These are phyloP conservation scores for Oceanites oceanicus DNA, from an alignment of 2,113 vertebrate species.

Conservation along the genomic window DNA sequence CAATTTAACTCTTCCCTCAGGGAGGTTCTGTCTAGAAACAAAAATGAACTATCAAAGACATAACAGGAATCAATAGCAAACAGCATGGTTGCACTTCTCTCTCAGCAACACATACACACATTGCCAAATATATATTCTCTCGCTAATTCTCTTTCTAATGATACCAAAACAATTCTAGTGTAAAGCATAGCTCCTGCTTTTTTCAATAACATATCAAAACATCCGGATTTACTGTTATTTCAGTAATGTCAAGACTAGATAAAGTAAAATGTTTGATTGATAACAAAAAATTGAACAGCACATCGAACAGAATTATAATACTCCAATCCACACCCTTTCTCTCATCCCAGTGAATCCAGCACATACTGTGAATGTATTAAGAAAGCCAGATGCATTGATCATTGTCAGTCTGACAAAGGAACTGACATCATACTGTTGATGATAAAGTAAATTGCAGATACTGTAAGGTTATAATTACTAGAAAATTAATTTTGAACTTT, in stretches of 20 bases:
- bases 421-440: background rate
- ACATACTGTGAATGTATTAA: background rate
- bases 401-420: background rate
- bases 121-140: background rate
- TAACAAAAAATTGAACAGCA: background rate
- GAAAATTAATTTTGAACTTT: background rate
- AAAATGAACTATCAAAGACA: background rate
- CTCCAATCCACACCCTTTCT: background rate
- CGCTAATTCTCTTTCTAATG: background rate
- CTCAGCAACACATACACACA: background rate
- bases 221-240: background rate
- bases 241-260: background rate
- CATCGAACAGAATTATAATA: background rate
- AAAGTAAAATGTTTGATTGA: background rate
- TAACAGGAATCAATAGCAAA: background rate
- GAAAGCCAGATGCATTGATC: background rate
- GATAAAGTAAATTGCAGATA: background rate
- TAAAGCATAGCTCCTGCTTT: background rate
- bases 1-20: background rate
- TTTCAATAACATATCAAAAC: background rate
- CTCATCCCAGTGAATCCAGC: background rate
- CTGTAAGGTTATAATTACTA: background rate
- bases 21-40: background rate
- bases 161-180: background rate
- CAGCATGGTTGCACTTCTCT: background rate